Evolutionary conservation across 2,888 invertebrate genomes (phyloP).

Genomic region (Dryococelus australis): DNA sequence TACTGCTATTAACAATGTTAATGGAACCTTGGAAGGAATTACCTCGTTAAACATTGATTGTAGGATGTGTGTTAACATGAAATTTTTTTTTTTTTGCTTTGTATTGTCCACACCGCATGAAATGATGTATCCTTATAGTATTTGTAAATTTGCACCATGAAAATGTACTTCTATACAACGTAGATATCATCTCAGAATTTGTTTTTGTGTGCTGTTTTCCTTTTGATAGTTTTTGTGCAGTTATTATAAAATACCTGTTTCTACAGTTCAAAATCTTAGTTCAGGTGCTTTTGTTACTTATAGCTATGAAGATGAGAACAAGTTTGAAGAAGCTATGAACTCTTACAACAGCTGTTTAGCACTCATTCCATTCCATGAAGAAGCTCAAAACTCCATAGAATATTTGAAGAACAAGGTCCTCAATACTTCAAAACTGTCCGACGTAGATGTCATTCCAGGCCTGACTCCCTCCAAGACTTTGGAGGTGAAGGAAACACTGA

Average conservation of each 20-base stretch:
- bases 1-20: too few species aligned
- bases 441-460: slow-evolving; percentile 69
- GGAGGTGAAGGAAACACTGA: slow-evolving; percentile 72
- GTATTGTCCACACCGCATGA: too few species aligned
- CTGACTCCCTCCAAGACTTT: slow-evolving; percentile 64
- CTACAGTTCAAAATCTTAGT: slow-evolving; percentile 4
- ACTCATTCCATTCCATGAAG: slow-evolving; percentile 86
- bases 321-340: slow-evolving; percentile 83
- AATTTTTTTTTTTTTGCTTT: too few species aligned
- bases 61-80: too few species aligned
- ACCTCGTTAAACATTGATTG: too few species aligned
- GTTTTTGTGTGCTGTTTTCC: background rate
- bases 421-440: slow-evolving; percentile 63
- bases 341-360: slow-evolving; percentile 85
- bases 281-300: slow-evolving; percentile 31
- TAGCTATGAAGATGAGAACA: slow-evolving; percentile 87
- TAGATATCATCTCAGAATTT: background rate
- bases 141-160: too few species aligned
- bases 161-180: too few species aligned
- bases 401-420: slow-evolving; percentile 75
- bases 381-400: slow-evolving; percentile 84
- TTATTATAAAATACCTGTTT: background rate
- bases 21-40: too few species aligned
- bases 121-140: too few species aligned
- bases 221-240: background rate